Evolutionary conservation across 2,888 invertebrate genomes (phyloP), one percentile per base, ranked within the genome.

Genomic region (Hirudinaria manillensis): DNA sequence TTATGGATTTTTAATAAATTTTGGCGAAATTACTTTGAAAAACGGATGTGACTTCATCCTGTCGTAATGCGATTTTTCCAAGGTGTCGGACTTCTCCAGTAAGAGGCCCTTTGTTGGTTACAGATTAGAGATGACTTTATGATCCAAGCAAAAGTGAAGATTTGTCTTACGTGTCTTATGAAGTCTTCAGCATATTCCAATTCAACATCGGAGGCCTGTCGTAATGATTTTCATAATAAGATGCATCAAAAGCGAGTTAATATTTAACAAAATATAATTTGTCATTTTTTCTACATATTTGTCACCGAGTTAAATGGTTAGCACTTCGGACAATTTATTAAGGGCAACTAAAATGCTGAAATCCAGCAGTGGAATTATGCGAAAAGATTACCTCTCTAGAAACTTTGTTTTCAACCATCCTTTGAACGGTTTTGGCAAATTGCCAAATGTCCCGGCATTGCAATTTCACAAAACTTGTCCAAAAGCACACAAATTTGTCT

Each of bases 391-490:
- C 45, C 45, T 45, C 45, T 45, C 45, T 45, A 45, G 1, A 45
- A 45, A 45, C 6, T 34, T 68, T 68, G 7, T 32, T 32, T 34
- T n/a, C 32, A 34, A 36, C 68, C 68, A 68, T 32, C 32, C 34
- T 32, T 68, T 36, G 32, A 34, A 36, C 32, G 7, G 16, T 32
- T 68, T 68, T 32, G 32, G 36, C 32, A 36, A 68, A 68, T 34
- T 68, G n/a, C n/a, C 29, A 34, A 32, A 68, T n/a, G 34, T 68
- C 68, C 34, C 68, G n/a, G 4, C 32, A n/a, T 68, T 68, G n/a
- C 32, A 68, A n/a, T 34, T 68, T 68, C 32, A 29, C 68, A 68
- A 68, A 68, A 68, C n/a, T 68, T 29, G n/a, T 34, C n/a, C 32
- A 34, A 68, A 3, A 68, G 34, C n/a, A 32, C 10, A 68, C 36